A percentile compares a stretch with the other conserved stretches of the same genome.
Conservation (phyloP, 2,113 vertebrate species). For the Datnioides undecimradiatus region DNA sequence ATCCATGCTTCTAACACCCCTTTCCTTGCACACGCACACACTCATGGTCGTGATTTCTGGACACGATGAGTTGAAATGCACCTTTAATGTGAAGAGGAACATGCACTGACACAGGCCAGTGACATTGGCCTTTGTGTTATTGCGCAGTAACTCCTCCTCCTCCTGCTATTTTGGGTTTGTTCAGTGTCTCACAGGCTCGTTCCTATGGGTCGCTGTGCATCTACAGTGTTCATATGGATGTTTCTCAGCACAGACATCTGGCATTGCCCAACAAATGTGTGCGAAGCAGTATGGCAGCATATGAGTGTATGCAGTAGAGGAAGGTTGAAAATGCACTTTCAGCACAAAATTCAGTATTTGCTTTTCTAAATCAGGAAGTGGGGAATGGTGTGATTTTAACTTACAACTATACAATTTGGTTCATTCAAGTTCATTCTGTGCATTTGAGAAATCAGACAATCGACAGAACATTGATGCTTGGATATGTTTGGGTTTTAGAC, state of each 20-base stretch:
- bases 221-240: not conserved
- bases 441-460: not conserved
- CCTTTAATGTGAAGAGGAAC: constrained; percentile 10
- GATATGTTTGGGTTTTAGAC: not conserved
- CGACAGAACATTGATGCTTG: not conserved
- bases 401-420: not conserved
- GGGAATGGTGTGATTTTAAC: constrained; percentile 27
- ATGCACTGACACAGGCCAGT: not conserved
- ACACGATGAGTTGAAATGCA: not conserved
- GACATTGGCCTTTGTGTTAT: constrained; percentile 1
- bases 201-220: constrained; percentile 6
- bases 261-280: not conserved
- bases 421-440: not conserved
- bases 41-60: not conserved
- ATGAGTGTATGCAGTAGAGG: not conserved
- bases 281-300: not conserved
- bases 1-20: not conserved
- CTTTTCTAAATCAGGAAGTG: constrained; percentile 54
- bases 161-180: constrained; percentile 31
- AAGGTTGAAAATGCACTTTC: constrained; percentile 48
- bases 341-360: constrained; percentile 44
- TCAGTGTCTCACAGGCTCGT: constrained; percentile 12
- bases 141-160: not conserved
- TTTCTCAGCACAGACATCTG: too few species aligned
- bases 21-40: not conserved